A percentile compares a stretch with the other conserved stretches of the same genome.
Evolutionary conservation across 2,797 vertebrate genomes (phyloP).

Genomic region (Ctenopoma kingsleyae): DNA sequence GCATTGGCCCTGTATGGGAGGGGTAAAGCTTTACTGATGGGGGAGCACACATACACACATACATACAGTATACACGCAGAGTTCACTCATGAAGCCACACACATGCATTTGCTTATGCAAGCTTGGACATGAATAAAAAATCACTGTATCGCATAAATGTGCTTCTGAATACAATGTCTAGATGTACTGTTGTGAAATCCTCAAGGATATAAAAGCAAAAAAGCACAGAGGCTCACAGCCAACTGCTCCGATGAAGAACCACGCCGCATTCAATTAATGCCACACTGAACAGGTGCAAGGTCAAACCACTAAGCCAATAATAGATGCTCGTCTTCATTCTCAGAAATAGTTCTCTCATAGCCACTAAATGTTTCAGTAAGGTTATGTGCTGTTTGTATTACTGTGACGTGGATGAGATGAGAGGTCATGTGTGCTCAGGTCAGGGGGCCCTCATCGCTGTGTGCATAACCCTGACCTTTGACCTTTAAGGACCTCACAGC

Average conservation of each 20-base stretch:
- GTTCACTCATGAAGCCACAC: conserved; percentile 44
- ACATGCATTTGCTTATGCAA: conserved; percentile 27
- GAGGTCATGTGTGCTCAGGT: conserved; percentile 70
- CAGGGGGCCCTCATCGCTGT: conserved; percentile 62
- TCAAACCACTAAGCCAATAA: conserved; percentile 73
- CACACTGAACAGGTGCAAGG: conserved; percentile 80
- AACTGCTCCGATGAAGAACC: conserved; percentile 37
- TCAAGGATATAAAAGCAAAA: conserved; percentile 32
- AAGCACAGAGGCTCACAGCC: conserved; percentile 21
- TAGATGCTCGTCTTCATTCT: conserved; percentile 75
- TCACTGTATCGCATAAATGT: conserved; percentile 19
- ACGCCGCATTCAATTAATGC: conserved; percentile 58
- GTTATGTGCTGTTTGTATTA: conserved; percentile 62
- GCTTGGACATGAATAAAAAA: conserved; percentile 16
- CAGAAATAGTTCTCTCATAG: conserved; percentile 73
- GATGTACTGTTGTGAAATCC: conserved; percentile 41
- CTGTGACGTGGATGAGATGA: conserved; percentile 64
- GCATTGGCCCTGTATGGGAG: conserved; percentile 77
- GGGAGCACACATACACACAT: conserved; percentile 72
- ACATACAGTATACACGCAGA: conserved; percentile 47
- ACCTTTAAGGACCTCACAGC: conserved; percentile 45
- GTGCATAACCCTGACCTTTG: conserved; percentile 58
- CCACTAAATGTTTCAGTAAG: conserved; percentile 70
- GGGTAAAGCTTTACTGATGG: conserved; percentile 73
- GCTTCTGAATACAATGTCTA: conserved; percentile 22